phyloP scores from a whole-genome alignment of 2,888 invertebrate species.

The Netelia fuscicornis region DNA sequence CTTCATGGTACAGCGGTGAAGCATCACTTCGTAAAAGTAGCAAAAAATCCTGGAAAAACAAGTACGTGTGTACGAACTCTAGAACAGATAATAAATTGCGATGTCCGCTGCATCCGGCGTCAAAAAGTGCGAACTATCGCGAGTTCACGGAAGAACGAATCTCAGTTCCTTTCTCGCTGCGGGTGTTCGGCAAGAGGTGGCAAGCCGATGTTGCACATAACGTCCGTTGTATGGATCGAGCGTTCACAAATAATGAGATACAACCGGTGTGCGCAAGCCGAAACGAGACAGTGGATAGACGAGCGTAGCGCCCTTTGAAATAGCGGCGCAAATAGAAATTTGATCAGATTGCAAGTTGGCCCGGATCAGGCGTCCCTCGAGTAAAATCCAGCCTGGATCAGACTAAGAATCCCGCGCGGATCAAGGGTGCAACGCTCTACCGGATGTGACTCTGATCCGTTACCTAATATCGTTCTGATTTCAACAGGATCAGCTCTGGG shows the following conservation, averaged over 20 bases:
- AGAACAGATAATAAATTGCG: conserved; percentile 67
- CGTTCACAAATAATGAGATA: background rate
- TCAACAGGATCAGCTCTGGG: no score
- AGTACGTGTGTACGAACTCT: conserved; percentile 23
- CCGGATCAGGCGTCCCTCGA: no score
- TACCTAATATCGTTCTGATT: no score
- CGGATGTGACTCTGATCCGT: no score
- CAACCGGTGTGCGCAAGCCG: background rate
- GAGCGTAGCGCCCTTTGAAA: no score
- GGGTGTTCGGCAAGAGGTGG: background rate
- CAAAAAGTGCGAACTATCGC: conserved; percentile 36
- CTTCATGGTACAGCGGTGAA: conserved; percentile 10
- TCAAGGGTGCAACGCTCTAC: no score
- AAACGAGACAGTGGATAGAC: background rate
- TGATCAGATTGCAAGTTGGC: no score
- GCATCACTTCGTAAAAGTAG: background rate
- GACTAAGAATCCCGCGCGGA: no score
- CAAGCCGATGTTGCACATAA: conserved; percentile 8
- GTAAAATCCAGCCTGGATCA: no score
- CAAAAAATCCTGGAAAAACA: conserved; percentile 13
- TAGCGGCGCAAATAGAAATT: no score
- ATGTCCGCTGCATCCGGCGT: conserved; percentile 67
- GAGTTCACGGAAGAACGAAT: conserved; percentile 23
- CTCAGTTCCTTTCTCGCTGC: conserved; percentile 16
- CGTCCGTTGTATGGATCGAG: background rate